Conservation (phyloP, 1,140 invertebrate species). For the Ridgeia piscesae region DNA sequence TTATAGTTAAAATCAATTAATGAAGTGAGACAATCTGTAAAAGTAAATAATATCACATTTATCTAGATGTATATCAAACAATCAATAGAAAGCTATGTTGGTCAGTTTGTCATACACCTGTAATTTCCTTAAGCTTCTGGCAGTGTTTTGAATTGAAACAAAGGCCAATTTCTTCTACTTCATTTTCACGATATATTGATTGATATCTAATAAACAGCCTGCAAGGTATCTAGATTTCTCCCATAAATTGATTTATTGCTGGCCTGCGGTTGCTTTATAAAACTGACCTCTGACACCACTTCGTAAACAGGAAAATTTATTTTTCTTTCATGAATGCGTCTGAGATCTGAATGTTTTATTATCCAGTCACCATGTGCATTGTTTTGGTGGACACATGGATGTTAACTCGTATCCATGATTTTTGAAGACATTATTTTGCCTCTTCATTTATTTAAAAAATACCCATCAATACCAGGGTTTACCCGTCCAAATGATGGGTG, state of each 20-base stretch:
- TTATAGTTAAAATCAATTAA: no score
- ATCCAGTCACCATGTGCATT: no score
- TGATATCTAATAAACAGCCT: background rate
- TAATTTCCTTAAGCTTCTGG: background rate
- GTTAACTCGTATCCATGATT: no score
- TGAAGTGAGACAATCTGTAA: background rate
- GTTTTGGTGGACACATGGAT: no score
- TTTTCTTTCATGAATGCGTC: background rate
- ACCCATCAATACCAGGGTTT: no score
- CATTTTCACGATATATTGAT: background rate
- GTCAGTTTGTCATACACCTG: background rate
- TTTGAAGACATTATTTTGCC: no score
- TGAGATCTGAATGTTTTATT: background rate
- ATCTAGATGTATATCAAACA: background rate
- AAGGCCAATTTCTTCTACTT: background rate
- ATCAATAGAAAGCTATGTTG: background rate
- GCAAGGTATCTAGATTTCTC: background rate
- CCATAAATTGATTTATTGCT: background rate
- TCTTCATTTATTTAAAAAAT: no score
- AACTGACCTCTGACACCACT: conserved; percentile 19
- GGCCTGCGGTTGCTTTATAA: background rate
- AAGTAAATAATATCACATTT: background rate
- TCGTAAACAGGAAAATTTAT: background rate
- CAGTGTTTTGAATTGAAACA: background rate
- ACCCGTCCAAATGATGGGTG: no score